Conservation (phyloP, 2,888 invertebrate genomes). For the Axea sp. region DNA sequence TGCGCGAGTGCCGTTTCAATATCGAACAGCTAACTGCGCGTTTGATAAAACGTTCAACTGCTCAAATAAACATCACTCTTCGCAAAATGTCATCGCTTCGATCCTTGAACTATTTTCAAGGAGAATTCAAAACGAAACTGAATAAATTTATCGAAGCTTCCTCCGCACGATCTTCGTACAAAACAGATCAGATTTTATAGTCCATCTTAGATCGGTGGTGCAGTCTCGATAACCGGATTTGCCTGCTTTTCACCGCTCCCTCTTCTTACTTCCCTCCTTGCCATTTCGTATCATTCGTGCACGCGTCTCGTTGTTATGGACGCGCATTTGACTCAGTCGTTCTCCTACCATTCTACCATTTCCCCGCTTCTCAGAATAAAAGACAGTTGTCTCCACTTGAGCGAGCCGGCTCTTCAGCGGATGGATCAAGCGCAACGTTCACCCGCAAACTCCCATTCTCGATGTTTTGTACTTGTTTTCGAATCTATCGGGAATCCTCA, state of each 20-base stretch:
- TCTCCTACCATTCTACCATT: constrained; percentile 2
- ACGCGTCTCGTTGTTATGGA: constrained; percentile 18
- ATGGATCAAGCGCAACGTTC: too few species aligned
- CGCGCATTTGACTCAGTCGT: neutral
- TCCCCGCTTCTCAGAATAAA: neutral
- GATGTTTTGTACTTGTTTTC: constrained; percentile 2
- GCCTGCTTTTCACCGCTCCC: constrained; percentile 19
- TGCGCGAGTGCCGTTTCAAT: too few species aligned
- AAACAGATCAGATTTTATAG: constrained; percentile 52
- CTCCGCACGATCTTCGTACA: constrained; percentile 12
- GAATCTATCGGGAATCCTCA: constrained; percentile 24
- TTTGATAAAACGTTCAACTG: too few species aligned
- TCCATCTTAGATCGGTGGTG: constrained; percentile 41
- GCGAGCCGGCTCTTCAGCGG: constrained; percentile 12
- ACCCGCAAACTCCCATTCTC: constrained; percentile 3
- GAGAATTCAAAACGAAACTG: neutral
- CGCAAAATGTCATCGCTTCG: too few species aligned
- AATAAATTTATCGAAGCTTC: constrained; percentile 7
- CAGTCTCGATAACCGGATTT: constrained; percentile 42
- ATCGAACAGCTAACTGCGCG: too few species aligned
- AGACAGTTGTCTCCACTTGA: constrained; percentile 28
- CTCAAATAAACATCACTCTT: too few species aligned
- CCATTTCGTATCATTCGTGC: constrained; percentile 44
- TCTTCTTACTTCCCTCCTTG: constrained; percentile 4
- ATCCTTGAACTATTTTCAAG: too few species aligned